Percentiles rank a stretch among this genome's conserved stretches.
phyloP scores from a whole-genome alignment of 1,140 invertebrate species.

The Panagrolaimus sp. region DNA sequence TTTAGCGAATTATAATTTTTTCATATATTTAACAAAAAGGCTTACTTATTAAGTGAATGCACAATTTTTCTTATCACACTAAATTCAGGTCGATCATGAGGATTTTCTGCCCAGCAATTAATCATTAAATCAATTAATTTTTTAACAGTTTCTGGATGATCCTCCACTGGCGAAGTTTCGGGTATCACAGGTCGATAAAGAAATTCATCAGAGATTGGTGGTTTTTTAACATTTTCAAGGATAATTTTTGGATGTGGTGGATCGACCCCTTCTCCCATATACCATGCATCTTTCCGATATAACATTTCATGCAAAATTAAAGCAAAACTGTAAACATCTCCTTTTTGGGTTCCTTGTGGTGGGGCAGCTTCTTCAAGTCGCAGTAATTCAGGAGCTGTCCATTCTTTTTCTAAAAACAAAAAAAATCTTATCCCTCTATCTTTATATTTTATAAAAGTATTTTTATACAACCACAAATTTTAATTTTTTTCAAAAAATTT shows the following conservation, averaged over 20 bases:
- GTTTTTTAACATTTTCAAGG: conserved; percentile 69
- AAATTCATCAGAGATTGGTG: conserved; percentile 59
- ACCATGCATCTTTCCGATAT: conserved; percentile 76
- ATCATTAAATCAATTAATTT: conserved; percentile 75
- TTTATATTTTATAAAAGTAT: not conserved
- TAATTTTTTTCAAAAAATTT: not conserved
- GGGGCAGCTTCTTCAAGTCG: conserved; percentile 24
- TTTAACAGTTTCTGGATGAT: conserved; percentile 66
- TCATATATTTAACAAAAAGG: no score
- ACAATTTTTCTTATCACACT: conserved; percentile 55
- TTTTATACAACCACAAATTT: not conserved
- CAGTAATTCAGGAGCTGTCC: conserved; percentile 63
- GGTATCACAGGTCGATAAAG: conserved; percentile 51
- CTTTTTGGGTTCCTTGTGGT: conserved; percentile 70
- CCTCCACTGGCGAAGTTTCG: conserved; percentile 12
- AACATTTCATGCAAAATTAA: conserved; percentile 80
- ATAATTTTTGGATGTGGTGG: conserved; percentile 73
- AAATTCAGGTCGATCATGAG: conserved; percentile 76
- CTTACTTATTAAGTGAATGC: not conserved
- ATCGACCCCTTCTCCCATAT: conserved; percentile 67
- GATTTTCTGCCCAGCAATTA: conserved; percentile 83
- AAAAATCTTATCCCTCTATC: not conserved
- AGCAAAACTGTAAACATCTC: conserved; percentile 88
- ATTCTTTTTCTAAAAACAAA: conserved; percentile 66
- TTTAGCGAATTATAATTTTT: no score